A percentile compares a stretch with the other conserved stretches of the same genome.
These are phyloP conservation scores for Drosophila incognita DNA, from an alignment of 2,888 invertebrate species.

Conservation along the genomic window DNA sequence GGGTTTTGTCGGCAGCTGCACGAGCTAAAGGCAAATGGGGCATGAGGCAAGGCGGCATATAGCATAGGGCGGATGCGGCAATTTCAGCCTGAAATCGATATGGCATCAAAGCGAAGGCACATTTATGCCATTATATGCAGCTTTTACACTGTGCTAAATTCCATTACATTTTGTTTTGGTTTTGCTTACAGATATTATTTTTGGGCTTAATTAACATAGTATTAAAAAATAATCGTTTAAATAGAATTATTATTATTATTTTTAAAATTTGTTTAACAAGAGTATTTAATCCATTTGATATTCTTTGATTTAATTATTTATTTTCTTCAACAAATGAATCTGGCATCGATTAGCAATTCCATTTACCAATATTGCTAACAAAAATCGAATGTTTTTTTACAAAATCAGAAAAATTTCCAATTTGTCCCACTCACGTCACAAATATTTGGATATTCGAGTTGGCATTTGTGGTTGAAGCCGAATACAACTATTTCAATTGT, in stretches of 20 bases:
- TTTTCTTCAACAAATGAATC: neutral
- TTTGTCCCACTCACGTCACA: neutral
- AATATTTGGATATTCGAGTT: neutral
- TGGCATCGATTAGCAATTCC: neutral
- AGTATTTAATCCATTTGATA: too few species aligned
- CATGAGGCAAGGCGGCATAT: conserved; percentile 24
- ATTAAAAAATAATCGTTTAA: neutral
- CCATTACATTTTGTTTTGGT: neutral
- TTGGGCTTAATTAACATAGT: rapidly evolving
- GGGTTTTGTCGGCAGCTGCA: conserved; percentile 64
- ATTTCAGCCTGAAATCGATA: conserved; percentile 76
- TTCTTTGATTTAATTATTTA: too few species aligned
- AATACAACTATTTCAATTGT: neutral
- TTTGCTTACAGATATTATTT: too few species aligned
- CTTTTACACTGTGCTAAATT: conserved; percentile 4
- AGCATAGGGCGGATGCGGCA: conserved; percentile 74
- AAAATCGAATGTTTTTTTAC: neutral
- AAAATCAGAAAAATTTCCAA: neutral
- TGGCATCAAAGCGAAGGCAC: conserved; percentile 70
- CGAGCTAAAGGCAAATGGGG: conserved; percentile 24
- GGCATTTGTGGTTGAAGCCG: neutral
- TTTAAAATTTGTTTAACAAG: neutral
- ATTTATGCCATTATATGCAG: conserved; percentile 76
- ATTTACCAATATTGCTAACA: neutral
- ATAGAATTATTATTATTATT: neutral